Percentiles rank a stretch among this genome's conserved stretches.
Evolutionary conservation across 2,797 vertebrate genomes (phyloP).

Genomic region (Hippopotamyrus pictus): DNA sequence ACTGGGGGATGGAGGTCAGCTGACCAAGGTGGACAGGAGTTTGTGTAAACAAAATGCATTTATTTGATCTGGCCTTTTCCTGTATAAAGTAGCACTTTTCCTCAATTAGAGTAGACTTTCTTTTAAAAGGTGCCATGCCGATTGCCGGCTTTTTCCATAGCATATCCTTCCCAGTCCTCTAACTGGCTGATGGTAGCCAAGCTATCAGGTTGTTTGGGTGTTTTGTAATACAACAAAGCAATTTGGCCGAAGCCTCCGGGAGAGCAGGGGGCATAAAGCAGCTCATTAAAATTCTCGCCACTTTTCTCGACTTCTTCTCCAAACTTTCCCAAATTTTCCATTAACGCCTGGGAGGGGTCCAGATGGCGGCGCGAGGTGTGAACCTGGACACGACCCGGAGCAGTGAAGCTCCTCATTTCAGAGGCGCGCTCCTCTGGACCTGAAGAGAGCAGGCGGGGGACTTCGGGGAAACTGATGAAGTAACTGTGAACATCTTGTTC

Average conservation of each 20-base stretch:
- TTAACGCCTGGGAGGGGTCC: conserved; percentile 30
- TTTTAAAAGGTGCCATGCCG: conserved; percentile 33
- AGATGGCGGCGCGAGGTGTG: conserved; percentile 18
- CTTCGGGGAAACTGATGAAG: neutral
- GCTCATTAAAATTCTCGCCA: conserved; percentile 59
- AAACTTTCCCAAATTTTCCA: conserved; percentile 41
- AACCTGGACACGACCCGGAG: conserved; percentile 2
- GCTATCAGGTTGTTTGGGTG: conserved; percentile 44
- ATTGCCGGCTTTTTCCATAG: conserved; percentile 38
- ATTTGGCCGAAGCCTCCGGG: conserved; percentile 51
- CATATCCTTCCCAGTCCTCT: conserved; percentile 30
- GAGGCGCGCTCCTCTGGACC: neutral
- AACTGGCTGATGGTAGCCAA: conserved; percentile 43
- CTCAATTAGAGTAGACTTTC: conserved; percentile 43
- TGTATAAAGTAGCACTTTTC: conserved; percentile 11
- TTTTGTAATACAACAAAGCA: conserved; percentile 23
- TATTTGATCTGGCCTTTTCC: conserved; percentile 3
- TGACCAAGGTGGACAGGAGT: neutral
- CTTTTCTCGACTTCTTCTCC: conserved; percentile 50
- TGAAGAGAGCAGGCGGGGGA: neutral
- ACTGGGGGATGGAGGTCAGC: neutral
- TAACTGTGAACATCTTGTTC: neutral
- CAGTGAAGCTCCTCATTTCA: neutral
- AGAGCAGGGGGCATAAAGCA: conserved; percentile 50
- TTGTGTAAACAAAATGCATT: conserved; percentile 12